Evolutionary conservation across 2,797 vertebrate genomes (phyloP), one percentile per base, ranked within the genome.

Genomic region (Schizothorax lantsangensis): DNA sequence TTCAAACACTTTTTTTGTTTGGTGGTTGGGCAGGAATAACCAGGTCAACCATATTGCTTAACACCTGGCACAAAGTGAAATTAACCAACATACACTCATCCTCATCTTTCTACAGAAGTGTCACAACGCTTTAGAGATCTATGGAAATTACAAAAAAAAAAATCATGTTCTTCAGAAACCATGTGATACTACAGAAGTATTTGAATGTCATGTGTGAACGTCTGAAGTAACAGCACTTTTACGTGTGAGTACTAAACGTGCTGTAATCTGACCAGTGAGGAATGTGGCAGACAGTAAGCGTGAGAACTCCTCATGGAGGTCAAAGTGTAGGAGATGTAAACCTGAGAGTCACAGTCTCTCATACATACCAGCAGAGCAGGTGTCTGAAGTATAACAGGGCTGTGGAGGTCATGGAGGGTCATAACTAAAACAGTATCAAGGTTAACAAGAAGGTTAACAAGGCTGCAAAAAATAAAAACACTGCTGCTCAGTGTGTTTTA

Each of bases 371-470:
- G 14, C 52, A 40, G 81, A 68, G 59, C 81, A 83, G 47, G 81
- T 83, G 81, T 73, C 23, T 30, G 49, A 43, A 72, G 49, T 59
- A 80, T 73, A 49, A 19, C 36, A 79, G 26, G 62, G n/a, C 17
- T 33, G 12, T 36, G 47, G 26, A 47, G 77, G 52, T 79, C 77
- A 73, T 17, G 49, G 64, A 72, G 14, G 40, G 68, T 62, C 30
- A 64, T 0, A 64, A 80, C 75, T 71, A 8, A 80, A 86, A 84
- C 33, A 21, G n/a, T 69, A 43, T 79, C 73, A 84, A 85, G 77
- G 66, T 62, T 79, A 79, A 69, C 47, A 84, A 84, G 73, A 57
- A 57, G 36, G 52, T 83, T 83, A 84, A 75, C 54, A 79, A 78
- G 64, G 10, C 26, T 5, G 10, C 19, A 40, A 40, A 79, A 57